These are phyloP conservation scores for Eledone cirrhosa DNA, from an alignment of 2,888 invertebrate species.

Conservation along the genomic window DNA sequence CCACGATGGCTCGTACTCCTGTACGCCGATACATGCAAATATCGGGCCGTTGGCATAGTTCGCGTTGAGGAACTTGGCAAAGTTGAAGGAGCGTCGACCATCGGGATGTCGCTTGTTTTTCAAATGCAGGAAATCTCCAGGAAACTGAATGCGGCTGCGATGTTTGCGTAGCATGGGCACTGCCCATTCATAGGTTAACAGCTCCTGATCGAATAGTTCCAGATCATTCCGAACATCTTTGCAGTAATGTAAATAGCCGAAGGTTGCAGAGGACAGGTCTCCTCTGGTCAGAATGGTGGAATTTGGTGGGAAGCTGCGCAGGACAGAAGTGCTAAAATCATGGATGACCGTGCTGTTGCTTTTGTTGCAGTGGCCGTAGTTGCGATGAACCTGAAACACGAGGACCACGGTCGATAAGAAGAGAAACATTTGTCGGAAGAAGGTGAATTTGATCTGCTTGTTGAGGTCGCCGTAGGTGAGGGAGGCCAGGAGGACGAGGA, in stretches of 20 bases:
- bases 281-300: slow-evolving; percentile 61
- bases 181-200: slow-evolving; percentile 62
- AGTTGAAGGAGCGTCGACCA: slow-evolving; percentile 55
- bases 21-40: slow-evolving; percentile 63
- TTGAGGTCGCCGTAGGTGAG: slow-evolving; percentile 46
- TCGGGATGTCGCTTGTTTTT: slow-evolving; percentile 40
- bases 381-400: slow-evolving; percentile 37
- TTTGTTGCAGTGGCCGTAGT: slow-evolving; percentile 54
- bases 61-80: slow-evolving; percentile 56
- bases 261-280: slow-evolving; percentile 60
- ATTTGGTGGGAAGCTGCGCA: slow-evolving; percentile 53
- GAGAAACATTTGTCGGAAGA: slow-evolving; percentile 14
- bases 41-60: slow-evolving; percentile 55
- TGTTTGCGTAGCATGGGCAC: slow-evolving; percentile 51
- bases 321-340: slow-evolving; percentile 55
- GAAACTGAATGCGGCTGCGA: slow-evolving; percentile 52
- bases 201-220: slow-evolving; percentile 61
- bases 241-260: slow-evolving; percentile 63
- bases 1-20: slow-evolving; percentile 61
- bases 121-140: slow-evolving; percentile 54
- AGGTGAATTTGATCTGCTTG: not conserved
- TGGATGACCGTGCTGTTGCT: slow-evolving; percentile 53
- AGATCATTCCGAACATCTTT: slow-evolving; percentile 59
- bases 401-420: not conserved
- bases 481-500: slow-evolving; percentile 51